phyloP scores from a whole-genome alignment of 2,113 vertebrate species.

The Tympanuchus pallidicinctus region DNA sequence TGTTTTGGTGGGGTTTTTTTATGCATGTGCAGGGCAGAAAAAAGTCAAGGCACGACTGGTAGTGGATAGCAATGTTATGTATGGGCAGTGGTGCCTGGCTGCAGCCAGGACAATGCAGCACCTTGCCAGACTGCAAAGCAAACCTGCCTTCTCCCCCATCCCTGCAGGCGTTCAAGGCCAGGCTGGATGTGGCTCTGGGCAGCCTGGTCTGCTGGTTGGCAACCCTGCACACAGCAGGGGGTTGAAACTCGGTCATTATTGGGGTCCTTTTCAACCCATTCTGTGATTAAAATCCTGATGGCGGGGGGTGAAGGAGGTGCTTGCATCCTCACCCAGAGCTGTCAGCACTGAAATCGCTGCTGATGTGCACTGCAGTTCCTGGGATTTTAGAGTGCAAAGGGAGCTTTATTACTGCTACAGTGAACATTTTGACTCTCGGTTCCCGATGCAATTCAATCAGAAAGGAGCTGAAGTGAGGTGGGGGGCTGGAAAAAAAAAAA shows the following conservation, averaged over 20 bases:
- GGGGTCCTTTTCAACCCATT: no score
- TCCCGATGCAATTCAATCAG: conserved; percentile 70
- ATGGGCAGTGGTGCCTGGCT: neutral
- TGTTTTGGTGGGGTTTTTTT: neutral
- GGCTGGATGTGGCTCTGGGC: no score
- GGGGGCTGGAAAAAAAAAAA: neutral
- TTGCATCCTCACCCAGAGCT: neutral
- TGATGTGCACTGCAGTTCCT: neutral
- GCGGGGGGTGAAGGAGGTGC: neutral
- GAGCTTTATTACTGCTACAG: neutral
- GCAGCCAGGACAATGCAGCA: neutral
- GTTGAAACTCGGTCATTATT: no score
- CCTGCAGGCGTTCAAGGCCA: no score
- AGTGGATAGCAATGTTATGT: fast-evolving
- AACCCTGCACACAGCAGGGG: no score
- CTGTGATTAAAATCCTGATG: neutral
- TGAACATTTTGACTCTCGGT: conserved; percentile 12
- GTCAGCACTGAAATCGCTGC: neutral
- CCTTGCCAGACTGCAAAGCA: neutral
- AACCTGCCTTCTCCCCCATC: neutral
- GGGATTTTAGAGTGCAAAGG: neutral
- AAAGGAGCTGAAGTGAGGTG: conserved; percentile 46
- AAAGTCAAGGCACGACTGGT: neutral
- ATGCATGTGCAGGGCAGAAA: neutral
- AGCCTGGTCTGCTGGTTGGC: no score